These are phyloP conservation scores for Sisyra nigra DNA, from an alignment of 2,888 invertebrate species.

Conservation along the genomic window DNA sequence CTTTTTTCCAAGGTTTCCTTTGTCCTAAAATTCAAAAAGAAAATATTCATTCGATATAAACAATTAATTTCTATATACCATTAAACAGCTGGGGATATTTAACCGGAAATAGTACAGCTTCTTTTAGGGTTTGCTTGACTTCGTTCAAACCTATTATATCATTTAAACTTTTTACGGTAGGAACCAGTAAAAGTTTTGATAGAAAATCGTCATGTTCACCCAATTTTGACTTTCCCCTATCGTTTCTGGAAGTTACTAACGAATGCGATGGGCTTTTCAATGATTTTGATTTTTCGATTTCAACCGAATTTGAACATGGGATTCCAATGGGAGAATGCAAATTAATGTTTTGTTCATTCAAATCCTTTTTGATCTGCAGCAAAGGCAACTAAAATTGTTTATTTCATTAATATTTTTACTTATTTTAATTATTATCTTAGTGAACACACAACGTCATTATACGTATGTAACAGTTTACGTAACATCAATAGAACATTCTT, in stretches of 20 bases:
- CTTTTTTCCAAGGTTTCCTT: slow-evolving; percentile 28
- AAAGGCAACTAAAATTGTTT: background rate
- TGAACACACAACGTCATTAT: too few species aligned
- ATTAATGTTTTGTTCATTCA: background rate
- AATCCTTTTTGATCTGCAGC: background rate
- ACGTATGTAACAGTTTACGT: too few species aligned
- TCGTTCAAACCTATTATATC: slow-evolving; percentile 33
- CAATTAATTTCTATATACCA: background rate
- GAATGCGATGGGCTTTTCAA: too few species aligned
- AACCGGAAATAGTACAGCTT: slow-evolving; percentile 32
- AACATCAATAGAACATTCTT: too few species aligned
- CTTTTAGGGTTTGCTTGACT: slow-evolving; percentile 30
- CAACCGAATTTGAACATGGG: too few species aligned
- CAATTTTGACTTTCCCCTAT: background rate
- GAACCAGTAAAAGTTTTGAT: background rate
- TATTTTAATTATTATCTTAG: too few species aligned
- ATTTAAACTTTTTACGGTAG: slow-evolving; percentile 22
- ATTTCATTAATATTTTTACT: too few species aligned
- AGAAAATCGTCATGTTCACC: background rate
- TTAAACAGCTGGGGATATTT: slow-evolving; percentile 35
- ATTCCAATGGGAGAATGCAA: background rate
- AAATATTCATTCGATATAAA: background rate
- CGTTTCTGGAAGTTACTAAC: too few species aligned
- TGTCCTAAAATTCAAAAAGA: slow-evolving; percentile 16
- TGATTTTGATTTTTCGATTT: too few species aligned